These are phyloP conservation scores for Xylophagus ater DNA, from an alignment of 2,888 invertebrate species.

Conservation along the genomic window DNA sequence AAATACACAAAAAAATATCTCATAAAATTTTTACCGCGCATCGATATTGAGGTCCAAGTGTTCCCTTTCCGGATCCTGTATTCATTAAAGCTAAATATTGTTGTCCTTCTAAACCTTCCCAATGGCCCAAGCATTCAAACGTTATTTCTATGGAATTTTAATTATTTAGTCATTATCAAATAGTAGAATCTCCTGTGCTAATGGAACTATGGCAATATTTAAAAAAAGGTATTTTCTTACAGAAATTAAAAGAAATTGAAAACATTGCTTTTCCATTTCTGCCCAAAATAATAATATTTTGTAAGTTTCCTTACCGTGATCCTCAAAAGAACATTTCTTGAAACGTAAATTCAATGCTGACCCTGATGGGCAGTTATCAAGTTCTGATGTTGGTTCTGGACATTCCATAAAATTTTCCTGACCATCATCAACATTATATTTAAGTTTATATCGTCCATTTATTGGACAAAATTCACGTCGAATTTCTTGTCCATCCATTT, in stretches of 20 bases:
- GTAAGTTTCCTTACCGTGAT: conserved; percentile 43
- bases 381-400: conserved; percentile 43
- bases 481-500: conserved; percentile 41
- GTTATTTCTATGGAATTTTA: conserved; percentile 40
- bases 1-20: background rate
- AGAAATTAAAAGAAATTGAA: conserved; percentile 16
- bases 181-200: background rate
- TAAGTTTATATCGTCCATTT: conserved; percentile 48
- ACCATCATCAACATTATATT: conserved; percentile 44
- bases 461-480: conserved; percentile 52
- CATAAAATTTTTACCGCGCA: conserved; percentile 43
- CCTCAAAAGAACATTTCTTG: conserved; percentile 45
- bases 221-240: conserved; percentile 1
- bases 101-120: conserved; percentile 46
- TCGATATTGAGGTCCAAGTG: conserved; percentile 44
- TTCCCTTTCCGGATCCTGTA: conserved; percentile 30
- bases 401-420: conserved; percentile 43
- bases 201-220: background rate
- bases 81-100: conserved; percentile 48
- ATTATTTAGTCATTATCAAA: too few relatives aligned
- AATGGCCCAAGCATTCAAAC: conserved; percentile 52
- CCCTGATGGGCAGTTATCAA: conserved; percentile 51
- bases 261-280: too few relatives aligned
- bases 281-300: too few relatives aligned
- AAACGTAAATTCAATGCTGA: conserved; percentile 47